Conservation (phyloP, 2,888 invertebrate genomes). For the Drosophila paramelanica region DNA sequence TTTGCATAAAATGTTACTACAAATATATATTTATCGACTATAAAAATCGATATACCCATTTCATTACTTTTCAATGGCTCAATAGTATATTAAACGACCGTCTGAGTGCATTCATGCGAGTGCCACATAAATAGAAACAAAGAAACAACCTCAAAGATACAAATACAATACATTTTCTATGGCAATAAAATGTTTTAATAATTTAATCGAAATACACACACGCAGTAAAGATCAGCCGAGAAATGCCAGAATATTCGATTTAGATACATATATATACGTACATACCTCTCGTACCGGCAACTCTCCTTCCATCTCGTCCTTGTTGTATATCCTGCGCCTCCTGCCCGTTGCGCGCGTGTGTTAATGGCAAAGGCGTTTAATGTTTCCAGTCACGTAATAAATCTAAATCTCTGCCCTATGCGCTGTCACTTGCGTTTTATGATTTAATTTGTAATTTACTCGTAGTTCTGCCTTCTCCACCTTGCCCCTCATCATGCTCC, state of each 20-base stretch:
- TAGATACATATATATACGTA: background rate
- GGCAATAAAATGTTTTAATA: slow-evolving; percentile 29
- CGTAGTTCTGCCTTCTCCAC: slow-evolving; percentile 47
- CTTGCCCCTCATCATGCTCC: background rate
- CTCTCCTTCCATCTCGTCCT: background rate
- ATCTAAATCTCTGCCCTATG: slow-evolving; percentile 79
- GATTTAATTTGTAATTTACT: slow-evolving; percentile 80
- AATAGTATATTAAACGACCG: background rate
- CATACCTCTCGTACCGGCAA: background rate
- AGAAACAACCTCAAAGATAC: slow-evolving; percentile 19
- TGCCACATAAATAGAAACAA: slow-evolving; percentile 3
- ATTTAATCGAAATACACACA: slow-evolving; percentile 23
- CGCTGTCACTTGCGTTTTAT: slow-evolving; percentile 81
- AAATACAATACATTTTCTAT: slow-evolving; percentile 21
- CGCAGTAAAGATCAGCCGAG: slow-evolving; percentile 1
- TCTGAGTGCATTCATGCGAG: slow-evolving; percentile 22
- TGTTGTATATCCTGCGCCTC: background rate
- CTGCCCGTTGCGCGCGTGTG: slow-evolving; percentile 59
- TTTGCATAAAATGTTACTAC: no score
- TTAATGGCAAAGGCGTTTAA: slow-evolving; percentile 79
- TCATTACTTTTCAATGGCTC: background rate
- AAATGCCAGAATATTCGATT: slow-evolving; percentile 6
- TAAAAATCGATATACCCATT: background rate
- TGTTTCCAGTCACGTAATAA: slow-evolving; percentile 80
- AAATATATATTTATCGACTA: no score